Evolutionary conservation across 1,140 invertebrate genomes (phyloP).

Genomic region (Manduca sexta): DNA sequence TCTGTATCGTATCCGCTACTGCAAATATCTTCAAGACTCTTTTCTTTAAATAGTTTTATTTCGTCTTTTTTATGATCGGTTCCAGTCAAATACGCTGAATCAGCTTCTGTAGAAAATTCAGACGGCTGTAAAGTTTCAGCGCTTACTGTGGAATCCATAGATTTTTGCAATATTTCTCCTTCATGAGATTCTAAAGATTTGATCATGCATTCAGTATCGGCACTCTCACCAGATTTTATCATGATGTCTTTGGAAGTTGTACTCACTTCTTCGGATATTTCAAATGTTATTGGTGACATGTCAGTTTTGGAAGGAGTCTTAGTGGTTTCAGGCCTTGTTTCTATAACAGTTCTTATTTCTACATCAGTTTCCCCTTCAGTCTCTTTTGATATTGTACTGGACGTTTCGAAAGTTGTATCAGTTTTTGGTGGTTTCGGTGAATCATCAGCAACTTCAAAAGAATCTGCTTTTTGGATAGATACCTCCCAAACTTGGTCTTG

Average conservation of each 20-base stretch:
- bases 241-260: conserved; percentile 72
- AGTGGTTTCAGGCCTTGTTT: conserved; percentile 59
- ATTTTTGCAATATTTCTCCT: conserved; percentile 68
- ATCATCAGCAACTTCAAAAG: conserved; percentile 47
- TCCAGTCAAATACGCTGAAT: conserved; percentile 66
- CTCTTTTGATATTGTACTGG: conserved; percentile 37
- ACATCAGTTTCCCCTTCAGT: conserved; percentile 32
- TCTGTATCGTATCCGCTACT: conserved; percentile 79
- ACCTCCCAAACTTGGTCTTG: conserved; percentile 79
- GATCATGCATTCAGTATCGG: conserved; percentile 70
- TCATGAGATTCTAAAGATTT: conserved; percentile 71
- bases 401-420: conserved; percentile 20
- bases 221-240: conserved; percentile 74
- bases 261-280: conserved; percentile 57
- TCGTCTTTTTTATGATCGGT: conserved; percentile 64
- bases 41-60: conserved; percentile 68
- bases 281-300: conserved; percentile 49
- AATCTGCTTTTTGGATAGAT: conserved; percentile 72
- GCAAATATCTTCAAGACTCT: conserved; percentile 73
- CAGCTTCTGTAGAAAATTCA: conserved; percentile 68
- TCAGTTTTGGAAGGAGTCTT: conserved; percentile 42
- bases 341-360: conserved; percentile 56
- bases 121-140: conserved; percentile 70
- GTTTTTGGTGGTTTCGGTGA: conserved; percentile 30
- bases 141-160: conserved; percentile 68